Conservation (phyloP, 1,140 invertebrate species). For the Latrodectus geometricus region DNA sequence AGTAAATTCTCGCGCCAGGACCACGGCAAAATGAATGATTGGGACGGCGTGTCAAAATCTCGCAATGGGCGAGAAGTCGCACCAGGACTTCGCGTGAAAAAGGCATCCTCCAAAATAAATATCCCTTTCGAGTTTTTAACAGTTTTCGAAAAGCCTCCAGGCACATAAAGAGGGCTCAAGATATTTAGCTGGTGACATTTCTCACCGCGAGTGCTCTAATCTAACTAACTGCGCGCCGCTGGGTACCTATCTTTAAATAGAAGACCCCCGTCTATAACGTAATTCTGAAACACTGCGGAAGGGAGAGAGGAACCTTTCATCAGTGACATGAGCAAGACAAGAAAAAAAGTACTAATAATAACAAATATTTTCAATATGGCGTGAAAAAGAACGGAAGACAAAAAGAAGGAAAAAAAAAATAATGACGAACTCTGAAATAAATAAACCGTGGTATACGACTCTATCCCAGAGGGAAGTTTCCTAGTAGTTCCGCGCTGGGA, state of each 20-base stretch:
- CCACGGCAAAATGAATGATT: neutral
- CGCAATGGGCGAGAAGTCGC: neutral
- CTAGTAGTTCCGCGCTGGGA: neutral
- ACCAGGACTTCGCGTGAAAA: neutral
- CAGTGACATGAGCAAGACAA: neutral
- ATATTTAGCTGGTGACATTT: constrained; percentile 31
- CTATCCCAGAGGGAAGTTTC: neutral
- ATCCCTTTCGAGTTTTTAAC: constrained; percentile 6
- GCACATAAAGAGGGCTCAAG: constrained; percentile 53
- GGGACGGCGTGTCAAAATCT: neutral
- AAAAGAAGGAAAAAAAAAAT: neutral
- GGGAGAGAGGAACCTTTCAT: neutral
- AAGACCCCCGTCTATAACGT: neutral
- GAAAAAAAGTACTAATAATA: neutral
- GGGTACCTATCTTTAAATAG: neutral
- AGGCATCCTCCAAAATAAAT: constrained; percentile 5
- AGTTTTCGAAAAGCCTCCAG: constrained; percentile 40
- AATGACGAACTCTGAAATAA: neutral
- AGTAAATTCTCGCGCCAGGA: neutral
- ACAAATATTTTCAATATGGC: constrained; percentile 2
- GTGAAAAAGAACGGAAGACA: neutral
- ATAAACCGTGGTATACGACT: neutral
- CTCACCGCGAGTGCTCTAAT: neutral
- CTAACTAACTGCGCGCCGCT: neutral
- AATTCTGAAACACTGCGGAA: neutral